These are phyloP conservation scores for Varanus salvator DNA, from an alignment of 2,113 vertebrate genomes.

Conservation along the genomic window DNA sequence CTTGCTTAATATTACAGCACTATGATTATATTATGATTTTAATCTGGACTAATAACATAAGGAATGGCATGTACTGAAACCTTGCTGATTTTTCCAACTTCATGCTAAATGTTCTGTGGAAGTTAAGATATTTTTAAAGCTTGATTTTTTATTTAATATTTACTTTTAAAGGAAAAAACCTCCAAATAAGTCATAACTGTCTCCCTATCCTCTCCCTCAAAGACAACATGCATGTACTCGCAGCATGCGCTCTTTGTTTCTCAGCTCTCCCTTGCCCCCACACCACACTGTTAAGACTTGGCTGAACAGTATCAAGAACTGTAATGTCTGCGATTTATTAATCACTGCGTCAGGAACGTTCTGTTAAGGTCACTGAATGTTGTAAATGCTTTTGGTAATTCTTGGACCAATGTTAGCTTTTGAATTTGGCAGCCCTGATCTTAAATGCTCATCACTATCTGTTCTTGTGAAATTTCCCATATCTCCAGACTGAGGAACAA, in stretches of 20 bases:
- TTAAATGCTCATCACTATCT: neutral
- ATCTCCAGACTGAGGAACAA: slow-evolving; percentile 22
- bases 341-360: neutral
- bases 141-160: neutral
- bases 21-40: neutral
- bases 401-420: neutral
- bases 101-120: neutral
- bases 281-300: neutral
- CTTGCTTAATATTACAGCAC: neutral
- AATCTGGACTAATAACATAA: neutral
- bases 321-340: neutral
- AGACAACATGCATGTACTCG: neutral
- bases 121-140: neutral
- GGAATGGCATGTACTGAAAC: neutral
- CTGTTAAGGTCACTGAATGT: neutral
- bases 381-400: neutral
- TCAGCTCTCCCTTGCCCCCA: neutral
- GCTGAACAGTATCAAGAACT: neutral
- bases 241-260: neutral
- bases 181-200: neutral
- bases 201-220: neutral
- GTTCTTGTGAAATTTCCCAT: slow-evolving; percentile 24
- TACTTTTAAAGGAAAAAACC: neutral
- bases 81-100: neutral
- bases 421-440: neutral